Percentiles rank a stretch among this genome's conserved stretches.
Evolutionary conservation across 2,888 invertebrate species (phyloP).

Genomic region (Philopedon plagiatum): DNA sequence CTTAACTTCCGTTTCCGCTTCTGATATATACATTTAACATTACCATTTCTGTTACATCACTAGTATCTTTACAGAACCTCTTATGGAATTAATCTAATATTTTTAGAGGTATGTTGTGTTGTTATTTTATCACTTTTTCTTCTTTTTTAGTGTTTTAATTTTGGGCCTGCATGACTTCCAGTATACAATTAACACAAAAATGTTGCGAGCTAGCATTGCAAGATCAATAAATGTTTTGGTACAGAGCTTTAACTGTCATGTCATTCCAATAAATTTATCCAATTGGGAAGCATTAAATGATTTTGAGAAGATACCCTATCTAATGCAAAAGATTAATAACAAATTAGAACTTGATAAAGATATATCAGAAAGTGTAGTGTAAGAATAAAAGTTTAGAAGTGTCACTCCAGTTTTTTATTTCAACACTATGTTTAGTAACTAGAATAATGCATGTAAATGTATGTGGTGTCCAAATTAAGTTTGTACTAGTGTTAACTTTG

Average conservation of each 20-base stretch:
- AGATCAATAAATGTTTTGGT: conserved; percentile 74
- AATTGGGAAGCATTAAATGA: conserved; percentile 72
- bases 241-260: conserved; percentile 68
- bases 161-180: conserved; percentile 71
- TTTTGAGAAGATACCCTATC: conserved; percentile 75
- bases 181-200: conserved; percentile 74
- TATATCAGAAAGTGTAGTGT: conserved; percentile 38
- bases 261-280: conserved; percentile 72
- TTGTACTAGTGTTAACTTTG: too few relatives aligned
- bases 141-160: conserved; percentile 73
- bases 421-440: too few relatives aligned
- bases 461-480: too few relatives aligned
- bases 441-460: too few relatives aligned
- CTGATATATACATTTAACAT: too few relatives aligned
- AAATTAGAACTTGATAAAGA: conserved; percentile 58
- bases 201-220: conserved; percentile 71
- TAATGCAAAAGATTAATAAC: conserved; percentile 74
- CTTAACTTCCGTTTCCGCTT: too few relatives aligned
- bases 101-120: too few relatives aligned
- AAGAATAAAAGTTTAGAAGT: conserved; percentile 18
- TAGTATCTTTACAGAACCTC: too few relatives aligned
- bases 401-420: not conserved
- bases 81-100: too few relatives aligned
- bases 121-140: too few relatives aligned
- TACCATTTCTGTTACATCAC: too few relatives aligned